Evolutionary conservation across 2,113 vertebrate species (phyloP).

Genomic region (Pygoscelis antarcticus): DNA sequence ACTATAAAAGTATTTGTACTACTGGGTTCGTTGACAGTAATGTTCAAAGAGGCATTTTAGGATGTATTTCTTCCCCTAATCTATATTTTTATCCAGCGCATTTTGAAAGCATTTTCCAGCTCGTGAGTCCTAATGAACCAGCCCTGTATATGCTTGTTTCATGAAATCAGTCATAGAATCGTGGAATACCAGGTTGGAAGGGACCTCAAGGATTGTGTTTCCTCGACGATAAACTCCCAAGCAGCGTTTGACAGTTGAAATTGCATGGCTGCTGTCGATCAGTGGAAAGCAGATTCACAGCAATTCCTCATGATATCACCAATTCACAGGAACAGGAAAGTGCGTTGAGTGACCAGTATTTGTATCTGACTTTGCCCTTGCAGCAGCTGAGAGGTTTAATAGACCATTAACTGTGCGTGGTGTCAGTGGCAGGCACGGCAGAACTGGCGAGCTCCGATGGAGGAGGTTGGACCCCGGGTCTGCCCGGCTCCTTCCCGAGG

Average conservation of each 20-base stretch:
- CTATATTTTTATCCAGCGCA: neutral
- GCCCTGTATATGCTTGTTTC: neutral
- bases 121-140: neutral
- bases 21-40: accelerated
- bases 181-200: neutral
- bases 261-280: neutral
- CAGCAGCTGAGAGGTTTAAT: neutral
- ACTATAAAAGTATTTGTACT: neutral
- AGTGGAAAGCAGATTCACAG: neutral
- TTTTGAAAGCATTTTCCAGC: neutral
- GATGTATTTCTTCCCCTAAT: neutral
- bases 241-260: neutral
- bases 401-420: neutral
- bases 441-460: neutral
- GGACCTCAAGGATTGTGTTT: neutral
- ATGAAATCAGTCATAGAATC: neutral
- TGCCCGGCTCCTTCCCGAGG: neutral
- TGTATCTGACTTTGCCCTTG: neutral
- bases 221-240: accelerated
- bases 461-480: neutral
- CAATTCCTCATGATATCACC: neutral
- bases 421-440: neutral
- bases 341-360: neutral
- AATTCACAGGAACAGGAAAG: neutral
- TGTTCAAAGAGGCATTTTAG: neutral